phyloP scores from a whole-genome alignment of 2,888 invertebrate genomes.

The Ophion costatus region DNA sequence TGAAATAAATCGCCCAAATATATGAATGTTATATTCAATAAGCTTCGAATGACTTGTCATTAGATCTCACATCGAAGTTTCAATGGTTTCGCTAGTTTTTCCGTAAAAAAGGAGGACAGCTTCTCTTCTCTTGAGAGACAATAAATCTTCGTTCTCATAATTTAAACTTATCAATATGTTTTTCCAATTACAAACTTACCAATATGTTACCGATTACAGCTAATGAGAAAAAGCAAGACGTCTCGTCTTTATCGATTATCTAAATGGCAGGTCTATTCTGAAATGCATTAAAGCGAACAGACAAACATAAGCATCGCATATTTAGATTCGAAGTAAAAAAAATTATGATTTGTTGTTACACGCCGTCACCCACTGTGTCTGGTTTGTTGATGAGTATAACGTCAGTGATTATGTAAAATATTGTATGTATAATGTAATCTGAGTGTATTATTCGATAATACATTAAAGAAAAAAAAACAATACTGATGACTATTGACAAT shows the following conservation, averaged over 20 bases:
- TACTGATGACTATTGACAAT: conserved; percentile 81
- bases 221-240: neutral
- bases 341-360: conserved; percentile 77
- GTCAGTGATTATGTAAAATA: conserved; percentile 82
- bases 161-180: conserved; percentile 37
- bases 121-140: neutral
- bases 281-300: conserved; percentile 38
- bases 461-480: conserved; percentile 68
- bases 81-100: neutral
- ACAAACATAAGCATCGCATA: conserved; percentile 20
- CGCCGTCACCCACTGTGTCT: conserved; percentile 74
- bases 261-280: conserved; percentile 50
- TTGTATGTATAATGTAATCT: conserved; percentile 83
- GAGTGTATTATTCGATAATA: conserved; percentile 81
- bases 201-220: conserved; percentile 10
- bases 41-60: conserved; percentile 71
- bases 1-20: conserved; percentile 46
- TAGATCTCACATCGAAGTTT: conserved; percentile 58
- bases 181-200: too few relatives aligned
- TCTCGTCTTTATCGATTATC: conserved; percentile 37
- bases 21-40: conserved; percentile 66
- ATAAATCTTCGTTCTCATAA: conserved; percentile 13
- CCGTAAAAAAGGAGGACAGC: neutral
- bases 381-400: conserved; percentile 82
- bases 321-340: conserved; percentile 40